Conservation (phyloP, 2,113 vertebrate genomes). For the mouse (Mus musculus) region DNA sequence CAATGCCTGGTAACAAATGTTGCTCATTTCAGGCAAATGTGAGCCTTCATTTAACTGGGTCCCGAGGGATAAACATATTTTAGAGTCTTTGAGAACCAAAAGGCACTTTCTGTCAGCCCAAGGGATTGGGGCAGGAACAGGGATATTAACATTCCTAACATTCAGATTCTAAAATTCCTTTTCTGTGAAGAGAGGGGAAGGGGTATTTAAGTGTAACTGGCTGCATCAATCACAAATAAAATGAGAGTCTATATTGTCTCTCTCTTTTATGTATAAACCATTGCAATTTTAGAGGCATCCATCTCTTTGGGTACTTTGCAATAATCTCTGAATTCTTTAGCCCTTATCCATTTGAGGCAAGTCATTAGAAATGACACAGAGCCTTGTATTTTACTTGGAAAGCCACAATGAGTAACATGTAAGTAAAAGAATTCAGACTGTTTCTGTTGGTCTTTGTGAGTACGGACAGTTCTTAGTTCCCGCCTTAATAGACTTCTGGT, state of each 20-base stretch:
- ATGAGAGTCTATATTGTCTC: neutral
- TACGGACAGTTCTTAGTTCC: neutral
- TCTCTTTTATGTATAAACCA: neutral
- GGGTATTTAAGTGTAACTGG: neutral
- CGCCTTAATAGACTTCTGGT: constrained; percentile 32
- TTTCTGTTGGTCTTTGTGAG: constrained; percentile 46
- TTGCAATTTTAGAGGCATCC: neutral
- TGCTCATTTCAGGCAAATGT: neutral
- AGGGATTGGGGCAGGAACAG: neutral
- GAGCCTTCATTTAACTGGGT: neutral
- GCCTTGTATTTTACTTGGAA: constrained; percentile 23
- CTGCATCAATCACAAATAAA: neutral
- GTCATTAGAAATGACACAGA: constrained; percentile 55
- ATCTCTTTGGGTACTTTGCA: neutral
- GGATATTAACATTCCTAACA: constrained; percentile 12
- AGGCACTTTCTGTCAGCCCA: neutral
- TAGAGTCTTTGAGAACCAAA: neutral
- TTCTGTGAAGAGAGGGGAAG: neutral
- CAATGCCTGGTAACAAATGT: neutral
- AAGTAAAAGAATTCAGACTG: constrained; percentile 47
- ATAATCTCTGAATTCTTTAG: neutral
- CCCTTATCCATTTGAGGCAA: constrained; percentile 32
- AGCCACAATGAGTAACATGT: constrained; percentile 12
- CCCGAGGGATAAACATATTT: constrained; percentile 24
- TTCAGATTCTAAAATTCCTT: constrained; percentile 19